Percentiles rank a stretch among this genome's conserved stretches.
These are phyloP conservation scores for Phasia obesa DNA, from an alignment of 2,888 invertebrate genomes.

Conservation along the genomic window DNA sequence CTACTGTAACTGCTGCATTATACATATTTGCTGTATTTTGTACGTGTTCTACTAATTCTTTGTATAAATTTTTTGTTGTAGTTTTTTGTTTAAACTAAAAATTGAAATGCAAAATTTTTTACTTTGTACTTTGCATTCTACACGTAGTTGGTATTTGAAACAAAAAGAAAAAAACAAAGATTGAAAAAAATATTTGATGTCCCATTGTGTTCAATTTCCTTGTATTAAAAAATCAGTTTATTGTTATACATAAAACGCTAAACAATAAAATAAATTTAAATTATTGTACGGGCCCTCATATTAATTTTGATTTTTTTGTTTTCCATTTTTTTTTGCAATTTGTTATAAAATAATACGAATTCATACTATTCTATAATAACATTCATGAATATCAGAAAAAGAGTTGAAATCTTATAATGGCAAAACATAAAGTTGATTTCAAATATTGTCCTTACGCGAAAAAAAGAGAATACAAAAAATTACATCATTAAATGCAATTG, in stretches of 20 bases:
- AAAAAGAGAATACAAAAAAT: neutral
- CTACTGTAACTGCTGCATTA: constrained; percentile 67
- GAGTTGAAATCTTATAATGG: constrained; percentile 39
- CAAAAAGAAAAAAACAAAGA: constrained; percentile 19
- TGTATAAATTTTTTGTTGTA: constrained; percentile 2
- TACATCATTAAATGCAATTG: constrained; percentile 22
- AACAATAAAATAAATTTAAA: constrained; percentile 59
- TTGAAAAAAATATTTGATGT: constrained; percentile 52
- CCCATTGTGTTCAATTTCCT: constrained; percentile 66
- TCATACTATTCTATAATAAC: constrained; percentile 37
- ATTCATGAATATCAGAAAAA: constrained; percentile 24
- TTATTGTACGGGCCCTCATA: constrained; percentile 66
- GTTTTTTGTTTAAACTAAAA: constrained; percentile 17
- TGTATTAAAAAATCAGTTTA: constrained; percentile 52
- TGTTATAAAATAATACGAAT: constrained; percentile 44
- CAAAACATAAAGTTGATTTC: constrained; percentile 34
- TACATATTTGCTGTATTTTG: constrained; percentile 40
- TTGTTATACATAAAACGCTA: constrained; percentile 54
- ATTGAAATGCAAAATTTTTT: constrained; percentile 51
- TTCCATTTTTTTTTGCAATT: constrained; percentile 28
- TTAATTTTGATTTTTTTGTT: constrained; percentile 26
- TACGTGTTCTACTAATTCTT: constrained; percentile 50
- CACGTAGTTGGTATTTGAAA: constrained; percentile 50
- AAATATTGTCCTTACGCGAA: constrained; percentile 21
- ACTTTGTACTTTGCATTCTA: constrained; percentile 57